Percentiles rank a stretch among this genome's conserved stretches.
These are phyloP conservation scores for Corella eumyota DNA, from an alignment of 23 tunicate genomes.

Conservation along the genomic window DNA sequence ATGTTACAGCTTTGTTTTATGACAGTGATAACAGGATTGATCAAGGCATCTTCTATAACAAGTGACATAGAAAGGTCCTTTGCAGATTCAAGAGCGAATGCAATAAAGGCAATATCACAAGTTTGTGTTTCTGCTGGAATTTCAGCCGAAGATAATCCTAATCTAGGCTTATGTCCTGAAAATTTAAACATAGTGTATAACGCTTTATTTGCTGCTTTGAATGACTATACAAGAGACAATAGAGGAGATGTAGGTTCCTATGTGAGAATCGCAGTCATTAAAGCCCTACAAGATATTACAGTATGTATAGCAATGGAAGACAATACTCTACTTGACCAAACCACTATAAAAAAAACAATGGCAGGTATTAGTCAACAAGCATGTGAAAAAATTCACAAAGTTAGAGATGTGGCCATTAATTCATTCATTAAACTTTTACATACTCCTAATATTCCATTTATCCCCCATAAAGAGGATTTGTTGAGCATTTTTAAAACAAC, in stretches of 20 bases:
- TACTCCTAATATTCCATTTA: constrained; percentile 23
- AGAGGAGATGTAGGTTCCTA: constrained; percentile 86
- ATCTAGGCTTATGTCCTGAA: constrained; percentile 21
- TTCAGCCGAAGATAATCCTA: constrained; percentile 16
- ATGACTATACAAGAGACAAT: constrained; percentile 71
- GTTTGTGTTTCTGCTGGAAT: constrained; percentile 52
- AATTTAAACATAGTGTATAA: constrained; percentile 41
- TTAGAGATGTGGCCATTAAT: constrained; percentile 59
- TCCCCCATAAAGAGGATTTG: constrained; percentile 51
- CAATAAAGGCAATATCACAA: constrained; percentile 41
- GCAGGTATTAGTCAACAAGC: constrained; percentile 72
- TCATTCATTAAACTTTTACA: constrained; percentile 28
- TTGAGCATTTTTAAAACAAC: constrained; percentile 10
- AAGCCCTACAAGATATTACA: constrained; percentile 38
- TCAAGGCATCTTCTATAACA: constrained; percentile 20
- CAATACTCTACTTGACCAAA: constrained; percentile 3
- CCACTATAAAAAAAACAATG: constrained; percentile 18
- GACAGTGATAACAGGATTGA: constrained; percentile 33
- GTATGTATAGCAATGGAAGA: constrained; percentile 19
- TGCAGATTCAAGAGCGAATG: constrained; percentile 69
- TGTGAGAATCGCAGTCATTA: constrained; percentile 67
- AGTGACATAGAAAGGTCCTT: constrained; percentile 33
- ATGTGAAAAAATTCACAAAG: constrained; percentile 91
- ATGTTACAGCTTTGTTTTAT: constrained; percentile 48
- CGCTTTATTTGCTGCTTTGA: constrained; percentile 25